Conservation (phyloP, 1,140 invertebrate species). For the Chironomus tepperi region DNA sequence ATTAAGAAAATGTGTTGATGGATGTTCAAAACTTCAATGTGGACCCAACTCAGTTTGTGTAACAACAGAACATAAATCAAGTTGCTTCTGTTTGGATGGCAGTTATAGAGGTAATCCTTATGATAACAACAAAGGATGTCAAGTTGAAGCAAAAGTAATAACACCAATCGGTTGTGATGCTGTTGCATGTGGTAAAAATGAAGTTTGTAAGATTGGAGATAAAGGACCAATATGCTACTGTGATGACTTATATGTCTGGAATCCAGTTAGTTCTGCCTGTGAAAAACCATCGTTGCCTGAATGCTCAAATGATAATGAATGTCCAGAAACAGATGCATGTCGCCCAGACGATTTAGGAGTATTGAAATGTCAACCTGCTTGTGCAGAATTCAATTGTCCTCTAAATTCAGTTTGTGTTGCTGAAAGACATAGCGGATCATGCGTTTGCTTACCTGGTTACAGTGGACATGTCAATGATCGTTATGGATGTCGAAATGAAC, state of each 20-base stretch:
- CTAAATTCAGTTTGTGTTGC: constrained; percentile 72
- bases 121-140: constrained; percentile 66
- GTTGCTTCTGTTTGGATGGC: constrained; percentile 68
- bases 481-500: constrained; percentile 63
- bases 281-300: constrained; percentile 78
- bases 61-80: constrained; percentile 68
- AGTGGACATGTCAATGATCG: constrained; percentile 82
- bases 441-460: constrained; percentile 69
- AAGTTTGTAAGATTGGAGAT: constrained; percentile 61
- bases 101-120: constrained; percentile 70
- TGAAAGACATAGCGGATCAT: constrained; percentile 61
- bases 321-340: constrained; percentile 58
- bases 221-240: constrained; percentile 66
- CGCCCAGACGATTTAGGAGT: constrained; percentile 74
- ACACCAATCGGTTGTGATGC: constrained; percentile 53
- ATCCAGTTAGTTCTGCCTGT: constrained; percentile 66
- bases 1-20: constrained; percentile 71
- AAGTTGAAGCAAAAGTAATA: constrained; percentile 48
- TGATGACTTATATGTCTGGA: constrained; percentile 66
- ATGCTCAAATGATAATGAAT: constrained; percentile 63
- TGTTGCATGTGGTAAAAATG: constrained; percentile 69
- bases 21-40: constrained; percentile 77
- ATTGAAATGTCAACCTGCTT: constrained; percentile 68
- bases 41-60: constrained; percentile 83
- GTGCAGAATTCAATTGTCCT: constrained; percentile 70